A percentile compares a stretch with the other conserved stretches of the same genome.
Evolutionary conservation across 1,140 invertebrate species (phyloP).

Genomic region (Aphelinus atriplicis): DNA sequence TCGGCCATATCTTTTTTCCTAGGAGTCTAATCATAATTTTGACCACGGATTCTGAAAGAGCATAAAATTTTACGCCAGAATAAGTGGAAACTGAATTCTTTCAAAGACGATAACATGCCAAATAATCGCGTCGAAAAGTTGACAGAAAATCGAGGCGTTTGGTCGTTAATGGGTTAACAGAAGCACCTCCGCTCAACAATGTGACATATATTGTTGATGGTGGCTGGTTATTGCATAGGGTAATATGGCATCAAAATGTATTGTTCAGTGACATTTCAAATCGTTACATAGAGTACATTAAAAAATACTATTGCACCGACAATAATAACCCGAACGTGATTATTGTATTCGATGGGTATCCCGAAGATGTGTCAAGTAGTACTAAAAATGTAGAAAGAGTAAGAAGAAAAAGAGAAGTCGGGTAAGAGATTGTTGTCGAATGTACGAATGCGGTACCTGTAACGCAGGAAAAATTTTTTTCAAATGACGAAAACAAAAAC

Average conservation of each 20-base stretch:
- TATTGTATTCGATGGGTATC: slow-evolving; percentile 46
- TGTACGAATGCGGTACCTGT: slow-evolving; percentile 52
- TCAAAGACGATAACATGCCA: too few species aligned
- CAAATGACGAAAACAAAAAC: slow-evolving; percentile 48
- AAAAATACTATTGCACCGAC: background rate
- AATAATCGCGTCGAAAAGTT: too few species aligned
- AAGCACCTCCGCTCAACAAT: background rate
- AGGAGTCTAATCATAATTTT: too few species aligned
- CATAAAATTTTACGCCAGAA: too few species aligned
- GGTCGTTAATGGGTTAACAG: too few species aligned
- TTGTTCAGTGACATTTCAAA: slow-evolving; percentile 30
- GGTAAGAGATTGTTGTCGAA: slow-evolving; percentile 50
- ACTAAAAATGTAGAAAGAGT: slow-evolving; percentile 33
- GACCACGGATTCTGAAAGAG: too few species aligned
- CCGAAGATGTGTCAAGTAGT: slow-evolving; percentile 3
- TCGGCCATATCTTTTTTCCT: too few species aligned
- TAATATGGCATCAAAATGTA: slow-evolving; percentile 40
- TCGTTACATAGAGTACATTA: slow-evolving; percentile 40
- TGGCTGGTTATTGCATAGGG: slow-evolving; percentile 44
- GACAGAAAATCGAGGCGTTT: too few species aligned
- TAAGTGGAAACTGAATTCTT: too few species aligned
- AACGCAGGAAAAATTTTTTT: slow-evolving; percentile 45
- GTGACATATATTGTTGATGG: slow-evolving; percentile 40
- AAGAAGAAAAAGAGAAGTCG: slow-evolving; percentile 4
- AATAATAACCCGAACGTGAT: slow-evolving; percentile 27